Evolutionary conservation across 1,140 invertebrate species (phyloP).

Genomic region (Heliconius eleuchia): DNA sequence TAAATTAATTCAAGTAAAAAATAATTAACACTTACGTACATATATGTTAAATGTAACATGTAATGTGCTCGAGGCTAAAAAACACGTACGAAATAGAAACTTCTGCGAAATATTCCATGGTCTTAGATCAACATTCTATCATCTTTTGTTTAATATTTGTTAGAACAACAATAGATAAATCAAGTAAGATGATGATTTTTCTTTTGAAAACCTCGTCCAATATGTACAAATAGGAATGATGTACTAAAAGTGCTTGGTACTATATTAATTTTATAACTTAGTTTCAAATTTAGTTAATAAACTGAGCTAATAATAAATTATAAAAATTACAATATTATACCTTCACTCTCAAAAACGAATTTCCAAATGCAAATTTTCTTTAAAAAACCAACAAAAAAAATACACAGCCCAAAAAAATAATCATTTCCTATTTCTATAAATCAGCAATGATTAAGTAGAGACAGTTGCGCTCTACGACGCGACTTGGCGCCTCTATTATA

Average conservation of each 20-base stretch:
- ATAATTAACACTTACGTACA: constrained; percentile 8
- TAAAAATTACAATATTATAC: no score
- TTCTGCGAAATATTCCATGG: constrained; percentile 6
- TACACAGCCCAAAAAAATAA: neutral
- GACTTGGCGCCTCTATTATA: constrained; percentile 54
- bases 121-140: neutral
- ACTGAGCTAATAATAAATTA: no score
- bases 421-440: constrained; percentile 18
- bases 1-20: constrained; percentile 12
- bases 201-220: neutral
- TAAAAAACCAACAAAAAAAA: neutral
- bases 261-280: no score
- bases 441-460: constrained; percentile 21
- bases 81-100: constrained; percentile 1
- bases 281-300: no score
- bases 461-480: constrained; percentile 21
- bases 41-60: constrained; percentile 7
- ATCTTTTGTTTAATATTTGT: neutral
- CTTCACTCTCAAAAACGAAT: neutral
- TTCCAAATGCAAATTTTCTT: no score
- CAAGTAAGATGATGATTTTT: neutral
- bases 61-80: constrained; percentile 6
- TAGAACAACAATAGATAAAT: neutral
- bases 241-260: no score
- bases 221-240: neutral